Base-by-base conservation (phyloP, 2,113 vertebrate genomes). In the Clarias gariepinus region DNA sequence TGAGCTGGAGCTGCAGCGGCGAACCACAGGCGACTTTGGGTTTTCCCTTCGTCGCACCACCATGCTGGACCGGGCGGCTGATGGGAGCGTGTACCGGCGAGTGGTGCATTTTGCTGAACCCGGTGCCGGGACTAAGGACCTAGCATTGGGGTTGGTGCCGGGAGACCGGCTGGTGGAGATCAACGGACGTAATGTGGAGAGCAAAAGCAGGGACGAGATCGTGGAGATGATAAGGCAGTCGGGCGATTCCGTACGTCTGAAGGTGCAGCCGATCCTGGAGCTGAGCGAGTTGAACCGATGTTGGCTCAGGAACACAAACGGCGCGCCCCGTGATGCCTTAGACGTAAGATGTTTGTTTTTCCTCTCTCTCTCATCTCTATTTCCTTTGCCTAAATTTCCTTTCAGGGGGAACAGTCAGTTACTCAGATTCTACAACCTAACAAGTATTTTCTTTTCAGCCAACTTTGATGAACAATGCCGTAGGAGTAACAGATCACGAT, bases 161-260 rank as follows among this genome's bases (percentile, higher is more conserved):
- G 98, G 98, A 0, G 98, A 99, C 90, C 94, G 97, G 4, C 91
- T 99, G 85, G 97, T 98, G 86, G 98, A 99, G 92, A 98, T 99
- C 93, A 99, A 99, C 0, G 96, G 97, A 19, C 87, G 94, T 52
- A 98, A 99, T 0, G 98, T 99, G 95, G 97, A 99, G 91, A 98
- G 73, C 90, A 98, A 96, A 90, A 97, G 92, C 91, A 94, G 98
- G 83, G 98, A 99, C 8, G 98, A 99, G 94, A 99, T 99, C 0
- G 98, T 99, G 93, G 98, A 99, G 93, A 99, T 98, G 97, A 99
- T 99, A 92, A 97, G 97, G 89, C 98, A 98, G 90, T 99, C 98
- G 0, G 98, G 97, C 19, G 97, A 99, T 74, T 95, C 95, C 0
- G 98, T 99, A 61, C 94, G 96, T 71, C 94, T 99, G 36, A 99